Evolutionary conservation across 92 coral and sea anemone genomes (phyloP).

Genomic region (Hydrozoanthus gracilis): DNA sequence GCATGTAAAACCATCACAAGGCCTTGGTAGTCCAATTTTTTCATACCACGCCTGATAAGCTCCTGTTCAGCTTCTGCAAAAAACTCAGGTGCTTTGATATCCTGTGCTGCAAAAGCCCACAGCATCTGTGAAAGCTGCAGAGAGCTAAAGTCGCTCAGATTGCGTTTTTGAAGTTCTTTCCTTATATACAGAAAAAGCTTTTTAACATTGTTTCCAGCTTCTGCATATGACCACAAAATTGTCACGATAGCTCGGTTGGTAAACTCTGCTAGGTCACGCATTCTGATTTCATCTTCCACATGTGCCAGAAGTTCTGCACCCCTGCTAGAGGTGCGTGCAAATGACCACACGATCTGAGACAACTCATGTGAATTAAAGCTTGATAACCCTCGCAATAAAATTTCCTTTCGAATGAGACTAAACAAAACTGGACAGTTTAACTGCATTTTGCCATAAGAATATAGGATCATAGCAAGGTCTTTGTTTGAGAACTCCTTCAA

Average conservation of each 20-base stretch:
- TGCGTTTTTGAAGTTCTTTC: slow-evolving; percentile 60
- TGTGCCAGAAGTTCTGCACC: slow-evolving; percentile 81
- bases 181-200: slow-evolving; percentile 69
- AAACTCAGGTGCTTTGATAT: slow-evolving; percentile 76
- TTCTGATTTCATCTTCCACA: slow-evolving; percentile 64
- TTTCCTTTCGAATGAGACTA: slow-evolving; percentile 63
- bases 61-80: slow-evolving; percentile 67
- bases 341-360: slow-evolving; percentile 85
- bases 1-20: slow-evolving; percentile 71
- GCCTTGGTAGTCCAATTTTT: slow-evolving; percentile 64
- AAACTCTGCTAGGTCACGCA: slow-evolving; percentile 60
- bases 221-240: slow-evolving; percentile 81
- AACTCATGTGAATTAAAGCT: slow-evolving; percentile 66
- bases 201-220: slow-evolving; percentile 68
- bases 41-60: slow-evolving; percentile 46
- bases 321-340: slow-evolving; percentile 66
- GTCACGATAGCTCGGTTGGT: slow-evolving; percentile 66
- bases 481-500: slow-evolving; percentile 67
- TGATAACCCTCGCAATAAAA: slow-evolving; percentile 64
- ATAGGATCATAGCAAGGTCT: slow-evolving; percentile 79
- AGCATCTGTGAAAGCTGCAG: slow-evolving; percentile 75
- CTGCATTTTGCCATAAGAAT: slow-evolving; percentile 77
- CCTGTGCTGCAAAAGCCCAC: slow-evolving; percentile 77
- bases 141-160: slow-evolving; percentile 55
- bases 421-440: slow-evolving; percentile 57